Evolutionary conservation across 1,140 invertebrate species (phyloP), one percentile per base, ranked within the genome.

Genomic region (Papilio dardanus): DNA sequence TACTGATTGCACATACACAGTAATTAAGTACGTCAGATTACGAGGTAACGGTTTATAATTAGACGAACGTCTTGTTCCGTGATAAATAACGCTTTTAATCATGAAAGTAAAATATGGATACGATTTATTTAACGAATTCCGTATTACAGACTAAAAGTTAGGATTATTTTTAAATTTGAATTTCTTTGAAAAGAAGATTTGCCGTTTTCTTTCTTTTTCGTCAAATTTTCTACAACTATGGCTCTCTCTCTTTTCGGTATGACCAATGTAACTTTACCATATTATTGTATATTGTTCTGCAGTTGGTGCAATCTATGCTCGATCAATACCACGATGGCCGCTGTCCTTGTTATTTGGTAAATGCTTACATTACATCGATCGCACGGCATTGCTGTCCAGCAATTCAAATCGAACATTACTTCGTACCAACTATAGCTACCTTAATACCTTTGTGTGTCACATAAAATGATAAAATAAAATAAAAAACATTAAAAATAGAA

Each of bases 291-390:
- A 62, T 28, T 28, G 14, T 62, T 62, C 54, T 28, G 54, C 54
- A 62, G 21, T 62, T 62, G 54, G 54, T 62, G 54, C 54, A 62
- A 12, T 10, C 54, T 21, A 30, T 21, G 12, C 54, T 28, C 54
- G 54, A 62, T 62, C 54, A 30, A 62, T 62, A 62, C 54, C 54
- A 62, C 54, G 54, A 28, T 62, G 54, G 54, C 54, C 54, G 24
- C 54, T 62, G 54, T 28, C 54, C 54, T 62, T 62, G 54, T 62
- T 62, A 62, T 62, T 62, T 30, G 50, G 50, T 54, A 54, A 54
- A 54, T 12, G 50, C 21, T 5, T 62, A 14, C 50, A 54, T 24
- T 62, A 14, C 54, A 62, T 62, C 54, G 24, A 62, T 62, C 54
- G 54, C 24, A 62, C 54, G 3, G 3, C 54, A 62, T n/a, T 62